Evolutionary conservation across 1,140 invertebrate species (phyloP).

Genomic region (Musca vetustissima): DNA sequence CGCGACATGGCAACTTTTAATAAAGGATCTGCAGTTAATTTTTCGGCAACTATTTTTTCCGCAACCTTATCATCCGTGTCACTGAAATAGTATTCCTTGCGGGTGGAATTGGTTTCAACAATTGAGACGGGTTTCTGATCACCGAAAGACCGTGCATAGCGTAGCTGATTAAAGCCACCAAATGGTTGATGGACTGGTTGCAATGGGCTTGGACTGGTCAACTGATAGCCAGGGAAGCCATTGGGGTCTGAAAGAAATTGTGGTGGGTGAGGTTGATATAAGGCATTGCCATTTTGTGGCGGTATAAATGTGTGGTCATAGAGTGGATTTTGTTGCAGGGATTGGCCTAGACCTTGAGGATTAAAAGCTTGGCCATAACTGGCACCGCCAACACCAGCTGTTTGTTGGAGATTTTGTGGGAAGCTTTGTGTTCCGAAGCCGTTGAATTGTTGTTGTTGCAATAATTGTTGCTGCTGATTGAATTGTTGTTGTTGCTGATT

Average conservation of each 20-base stretch:
- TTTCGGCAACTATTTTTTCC: too few relatives aligned
- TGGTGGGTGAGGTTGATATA: background rate
- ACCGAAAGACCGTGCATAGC: slow-evolving; percentile 35
- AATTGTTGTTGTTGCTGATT: background rate
- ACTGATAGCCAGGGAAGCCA: too few relatives aligned
- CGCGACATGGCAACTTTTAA: background rate
- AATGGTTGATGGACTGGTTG: slow-evolving; percentile 13
- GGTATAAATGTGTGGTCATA: background rate
- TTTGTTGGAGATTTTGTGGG: slow-evolving; percentile 3
- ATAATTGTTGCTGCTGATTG: slow-evolving; percentile 1
- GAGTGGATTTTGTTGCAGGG: slow-evolving; percentile 20
- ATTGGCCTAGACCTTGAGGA: background rate
- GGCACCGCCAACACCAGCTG: too few relatives aligned
- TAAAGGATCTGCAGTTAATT: background rate
- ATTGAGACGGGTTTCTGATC: slow-evolving; percentile 41
- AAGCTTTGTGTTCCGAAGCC: slow-evolving; percentile 1
- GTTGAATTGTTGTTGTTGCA: background rate
- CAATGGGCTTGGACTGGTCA: background rate
- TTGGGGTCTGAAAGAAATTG: background rate
- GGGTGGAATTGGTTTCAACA: slow-evolving; percentile 49
- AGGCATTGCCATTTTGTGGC: background rate
- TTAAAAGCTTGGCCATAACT: background rate
- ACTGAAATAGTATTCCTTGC: slow-evolving; percentile 50
- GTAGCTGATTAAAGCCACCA: slow-evolving; percentile 13
- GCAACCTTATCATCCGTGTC: slow-evolving; percentile 31